These are phyloP conservation scores for Dicyrtoma fusca DNA, from an alignment of 2,888 invertebrate genomes.

Conservation along the genomic window DNA sequence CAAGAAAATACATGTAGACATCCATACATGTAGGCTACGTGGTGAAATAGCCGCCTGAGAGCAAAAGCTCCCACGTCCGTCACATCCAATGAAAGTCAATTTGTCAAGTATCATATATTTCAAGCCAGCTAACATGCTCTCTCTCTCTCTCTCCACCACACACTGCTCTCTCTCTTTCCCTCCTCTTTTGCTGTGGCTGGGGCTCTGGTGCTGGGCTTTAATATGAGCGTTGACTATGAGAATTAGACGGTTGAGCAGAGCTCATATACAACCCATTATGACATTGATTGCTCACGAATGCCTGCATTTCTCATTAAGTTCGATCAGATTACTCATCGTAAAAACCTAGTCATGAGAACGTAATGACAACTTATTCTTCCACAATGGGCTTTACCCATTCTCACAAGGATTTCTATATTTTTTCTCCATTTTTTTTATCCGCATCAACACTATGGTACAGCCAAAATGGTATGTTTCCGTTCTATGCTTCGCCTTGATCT, in stretches of 20 bases:
- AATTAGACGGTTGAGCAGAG: not conserved
- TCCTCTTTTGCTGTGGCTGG: too few species aligned
- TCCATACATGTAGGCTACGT: not conserved
- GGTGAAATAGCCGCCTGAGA: not conserved
- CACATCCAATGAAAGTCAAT: slow-evolving; percentile 31
- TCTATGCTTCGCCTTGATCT: too few species aligned
- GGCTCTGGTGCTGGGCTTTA: too few species aligned
- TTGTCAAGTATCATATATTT: slow-evolving; percentile 29
- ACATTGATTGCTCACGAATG: slow-evolving; percentile 24
- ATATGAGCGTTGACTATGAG: too few species aligned
- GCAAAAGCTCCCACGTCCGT: slow-evolving; percentile 8
- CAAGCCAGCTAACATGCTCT: slow-evolving; percentile 14
- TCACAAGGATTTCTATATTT: not conserved
- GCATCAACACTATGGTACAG: too few species aligned
- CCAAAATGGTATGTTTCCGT: too few species aligned
- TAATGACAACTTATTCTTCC: slow-evolving; percentile 14
- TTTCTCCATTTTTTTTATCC: not conserved
- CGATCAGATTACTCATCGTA: slow-evolving; percentile 16
- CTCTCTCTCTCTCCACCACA: not conserved
- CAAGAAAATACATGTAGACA: not conserved
- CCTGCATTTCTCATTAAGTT: slow-evolving; percentile 10
- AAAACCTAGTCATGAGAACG: not conserved
- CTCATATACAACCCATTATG: slow-evolving; percentile 5
- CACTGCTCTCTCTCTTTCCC: not conserved
- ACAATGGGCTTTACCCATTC: not conserved